Conservation (phyloP, 1,140 invertebrate genomes). For the Eueides isabella region DNA sequence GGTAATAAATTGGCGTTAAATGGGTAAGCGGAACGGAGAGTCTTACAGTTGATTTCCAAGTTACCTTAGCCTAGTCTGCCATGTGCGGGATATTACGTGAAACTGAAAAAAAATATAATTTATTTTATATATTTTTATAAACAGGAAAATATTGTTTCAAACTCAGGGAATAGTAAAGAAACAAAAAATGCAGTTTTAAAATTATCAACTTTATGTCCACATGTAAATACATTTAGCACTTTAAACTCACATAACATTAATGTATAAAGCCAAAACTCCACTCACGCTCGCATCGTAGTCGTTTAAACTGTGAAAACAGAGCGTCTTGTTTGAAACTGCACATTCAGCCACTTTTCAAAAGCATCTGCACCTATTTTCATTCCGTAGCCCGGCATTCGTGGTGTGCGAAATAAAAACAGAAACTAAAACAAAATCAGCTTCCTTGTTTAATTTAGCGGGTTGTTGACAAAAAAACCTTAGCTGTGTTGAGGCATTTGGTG, state of each 20-base stretch:
- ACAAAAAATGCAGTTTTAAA: neutral
- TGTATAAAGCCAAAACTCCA: conserved; percentile 35
- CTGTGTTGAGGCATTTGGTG: conserved; percentile 71
- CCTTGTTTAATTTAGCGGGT: conserved; percentile 77
- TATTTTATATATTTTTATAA: neutral
- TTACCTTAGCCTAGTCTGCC: too few species aligned
- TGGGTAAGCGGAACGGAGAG: too few species aligned
- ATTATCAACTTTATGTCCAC: conserved; percentile 7
- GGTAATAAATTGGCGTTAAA: too few species aligned
- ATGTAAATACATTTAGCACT: conserved; percentile 27
- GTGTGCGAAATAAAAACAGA: conserved; percentile 54
- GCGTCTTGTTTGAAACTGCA: conserved; percentile 48
- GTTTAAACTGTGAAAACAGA: conserved; percentile 42
- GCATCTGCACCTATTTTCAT: conserved; percentile 46
- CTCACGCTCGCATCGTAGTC: conserved; percentile 32
- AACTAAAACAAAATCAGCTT: conserved; percentile 72
- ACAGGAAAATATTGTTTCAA: neutral
- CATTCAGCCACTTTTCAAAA: conserved; percentile 47
- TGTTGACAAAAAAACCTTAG: conserved; percentile 70
- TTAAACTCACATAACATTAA: conserved; percentile 32
- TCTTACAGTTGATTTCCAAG: too few species aligned
- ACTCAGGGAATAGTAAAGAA: neutral
- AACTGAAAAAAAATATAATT: too few species aligned
- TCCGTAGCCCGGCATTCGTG: conserved; percentile 32
- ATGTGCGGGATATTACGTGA: too few species aligned